Percentiles rank a stretch among this genome's conserved stretches.
Evolutionary conservation across 1,140 invertebrate genomes (phyloP).

Genomic region (Teleopsis dalmanni): DNA sequence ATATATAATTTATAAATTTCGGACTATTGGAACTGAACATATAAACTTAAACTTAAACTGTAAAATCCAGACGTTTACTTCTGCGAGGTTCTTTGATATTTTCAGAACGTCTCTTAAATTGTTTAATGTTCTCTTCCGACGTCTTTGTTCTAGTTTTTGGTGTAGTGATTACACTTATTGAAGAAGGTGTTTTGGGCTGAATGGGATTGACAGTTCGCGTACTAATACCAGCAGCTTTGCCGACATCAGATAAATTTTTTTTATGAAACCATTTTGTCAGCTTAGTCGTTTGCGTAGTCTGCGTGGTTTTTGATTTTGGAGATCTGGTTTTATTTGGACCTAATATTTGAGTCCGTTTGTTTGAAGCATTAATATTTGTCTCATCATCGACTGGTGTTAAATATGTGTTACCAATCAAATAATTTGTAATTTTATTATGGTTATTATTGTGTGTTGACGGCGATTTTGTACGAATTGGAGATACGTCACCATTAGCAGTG

Average conservation of each 20-base stretch:
- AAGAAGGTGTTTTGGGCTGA: too few relatives aligned
- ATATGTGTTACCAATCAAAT: slow-evolving; percentile 23
- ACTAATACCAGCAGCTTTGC: neutral
- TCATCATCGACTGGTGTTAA: neutral
- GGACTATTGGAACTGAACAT: too few relatives aligned
- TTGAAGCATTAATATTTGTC: neutral
- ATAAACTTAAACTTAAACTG: too few relatives aligned
- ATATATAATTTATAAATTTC: too few relatives aligned
- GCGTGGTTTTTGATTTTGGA: slow-evolving; percentile 20
- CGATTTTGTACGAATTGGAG: slow-evolving; percentile 20
- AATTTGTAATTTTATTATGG: slow-evolving; percentile 40
- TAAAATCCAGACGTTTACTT: too few relatives aligned
- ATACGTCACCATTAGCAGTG: slow-evolving; percentile 29
- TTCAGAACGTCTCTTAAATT: too few relatives aligned
- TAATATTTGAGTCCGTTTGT: slow-evolving; percentile 6
- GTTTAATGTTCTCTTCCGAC: too few relatives aligned
- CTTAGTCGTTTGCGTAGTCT: slow-evolving; percentile 31
- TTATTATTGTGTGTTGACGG: slow-evolving; percentile 15
- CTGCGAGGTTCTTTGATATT: too few relatives aligned
- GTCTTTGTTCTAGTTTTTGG: too few relatives aligned
- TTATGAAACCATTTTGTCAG: slow-evolving; percentile 36
- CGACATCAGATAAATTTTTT: slow-evolving; percentile 3
- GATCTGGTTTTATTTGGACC: slow-evolving; percentile 21
- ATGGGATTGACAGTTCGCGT: neutral
- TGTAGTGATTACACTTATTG: too few relatives aligned